Evolutionary conservation across 2,888 invertebrate genomes (phyloP).

Genomic region (Anaspis maculata): DNA sequence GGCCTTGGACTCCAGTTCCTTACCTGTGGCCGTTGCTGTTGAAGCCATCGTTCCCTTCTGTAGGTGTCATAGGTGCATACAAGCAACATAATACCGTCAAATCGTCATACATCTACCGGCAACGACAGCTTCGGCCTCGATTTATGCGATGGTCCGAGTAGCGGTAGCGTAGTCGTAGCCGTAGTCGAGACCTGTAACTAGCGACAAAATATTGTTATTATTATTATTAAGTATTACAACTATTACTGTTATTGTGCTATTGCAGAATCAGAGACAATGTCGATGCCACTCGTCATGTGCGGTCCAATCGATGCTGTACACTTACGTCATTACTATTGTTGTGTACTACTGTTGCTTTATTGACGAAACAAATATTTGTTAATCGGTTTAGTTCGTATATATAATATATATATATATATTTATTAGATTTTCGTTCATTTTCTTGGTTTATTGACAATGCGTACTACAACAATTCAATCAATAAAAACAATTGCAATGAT

Average conservation of each 20-base stretch:
- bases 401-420: too few species aligned
- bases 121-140: conserved; percentile 10
- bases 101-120: conserved; percentile 2
- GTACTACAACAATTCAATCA: too few species aligned
- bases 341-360: too few species aligned
- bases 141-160: conserved; percentile 11
- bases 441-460: too few species aligned
- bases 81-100: too few species aligned
- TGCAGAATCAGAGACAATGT: conserved; percentile 6
- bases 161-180: conserved; percentile 14
- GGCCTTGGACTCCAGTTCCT: conserved; percentile 9
- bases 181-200: conserved; percentile 19
- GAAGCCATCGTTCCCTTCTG: background rate
- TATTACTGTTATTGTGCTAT: too few species aligned
- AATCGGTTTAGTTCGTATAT: background rate
- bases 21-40: conserved; percentile 12
- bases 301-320: conserved; percentile 6
- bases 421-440: too few species aligned
- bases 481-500: too few species aligned
- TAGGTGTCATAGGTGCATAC: too few species aligned
- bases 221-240: too few species aligned
- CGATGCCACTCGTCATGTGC: conserved; percentile 3
- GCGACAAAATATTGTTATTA: conserved; percentile 12
- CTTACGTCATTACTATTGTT: background rate
- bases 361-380: background rate